Evolutionary conservation across 64 coral and sea anemone species (phyloP).

Genomic region (Platygyra sinensis): DNA sequence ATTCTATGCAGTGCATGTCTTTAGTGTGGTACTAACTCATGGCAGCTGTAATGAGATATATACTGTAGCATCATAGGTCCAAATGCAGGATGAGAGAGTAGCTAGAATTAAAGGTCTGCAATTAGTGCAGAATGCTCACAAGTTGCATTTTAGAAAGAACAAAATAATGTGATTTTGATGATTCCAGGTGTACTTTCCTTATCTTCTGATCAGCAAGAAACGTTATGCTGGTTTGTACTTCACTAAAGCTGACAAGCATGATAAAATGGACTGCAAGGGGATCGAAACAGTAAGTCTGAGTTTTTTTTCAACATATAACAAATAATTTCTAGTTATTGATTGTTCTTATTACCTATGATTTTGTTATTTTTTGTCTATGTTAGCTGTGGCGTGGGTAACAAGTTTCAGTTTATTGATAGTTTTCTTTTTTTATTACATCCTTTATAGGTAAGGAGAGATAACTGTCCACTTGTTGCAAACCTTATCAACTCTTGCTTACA

Average conservation of each 20-base stretch:
- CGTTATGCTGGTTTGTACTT: conserved; percentile 97
- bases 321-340: too few species aligned
- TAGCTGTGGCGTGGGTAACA: not conserved
- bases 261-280: conserved; percentile 99
- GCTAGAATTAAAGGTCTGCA: too few species aligned
- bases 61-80: too few species aligned
- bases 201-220: conserved; percentile 97
- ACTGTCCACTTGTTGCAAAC: conserved; percentile 93
- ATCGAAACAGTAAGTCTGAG: conserved; percentile 90
- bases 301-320: too few species aligned
- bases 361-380: not conserved
- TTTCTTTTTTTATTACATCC: not conserved
- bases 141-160: too few species aligned
- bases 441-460: conserved; percentile 92
- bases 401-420: not conserved
- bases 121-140: too few species aligned
- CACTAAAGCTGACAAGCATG: conserved; percentile 94
- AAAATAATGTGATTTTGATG: not conserved
- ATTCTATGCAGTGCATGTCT: too few species aligned
- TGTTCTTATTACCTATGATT: not conserved
- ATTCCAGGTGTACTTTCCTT: conserved; percentile 96
- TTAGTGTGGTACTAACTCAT: too few species aligned
- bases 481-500: conserved; percentile 89
- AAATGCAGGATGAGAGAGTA: too few species aligned
- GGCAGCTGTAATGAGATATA: too few species aligned